Percentiles rank a stretch among this genome's conserved stretches.
Evolutionary conservation across 1,140 invertebrate genomes (phyloP).

Genomic region (Diplogasteroides magnus): DNA sequence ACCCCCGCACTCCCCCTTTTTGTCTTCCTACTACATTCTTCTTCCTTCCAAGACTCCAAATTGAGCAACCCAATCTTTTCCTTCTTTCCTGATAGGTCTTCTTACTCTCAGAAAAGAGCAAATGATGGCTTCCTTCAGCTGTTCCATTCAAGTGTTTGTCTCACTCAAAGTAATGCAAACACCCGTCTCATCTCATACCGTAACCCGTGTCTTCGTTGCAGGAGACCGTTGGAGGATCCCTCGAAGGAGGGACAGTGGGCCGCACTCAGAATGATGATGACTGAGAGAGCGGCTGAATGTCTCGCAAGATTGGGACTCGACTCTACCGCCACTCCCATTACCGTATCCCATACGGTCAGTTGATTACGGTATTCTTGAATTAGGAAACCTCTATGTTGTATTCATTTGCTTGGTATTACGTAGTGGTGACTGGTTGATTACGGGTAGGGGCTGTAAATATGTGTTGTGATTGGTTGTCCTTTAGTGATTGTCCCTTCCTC

Average conservation of each 20-base stretch:
- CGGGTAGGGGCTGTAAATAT: too few species aligned
- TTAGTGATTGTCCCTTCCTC: too few species aligned
- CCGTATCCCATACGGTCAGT: background rate
- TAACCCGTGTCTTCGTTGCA: too few species aligned
- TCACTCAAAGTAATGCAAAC: constrained; percentile 7
- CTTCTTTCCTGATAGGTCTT: background rate
- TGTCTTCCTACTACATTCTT: background rate
- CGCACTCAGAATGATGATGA: constrained; percentile 50
- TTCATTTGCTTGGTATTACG: too few species aligned
- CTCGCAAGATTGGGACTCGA: constrained; percentile 53
- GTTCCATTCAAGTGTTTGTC: constrained; percentile 1
- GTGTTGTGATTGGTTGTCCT: too few species aligned
- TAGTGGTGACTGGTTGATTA: too few species aligned
- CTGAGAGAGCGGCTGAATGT: constrained; percentile 44
- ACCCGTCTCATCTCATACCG: constrained; percentile 1
- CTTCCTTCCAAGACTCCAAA: background rate
- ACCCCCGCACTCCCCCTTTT: background rate
- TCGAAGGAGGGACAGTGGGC: constrained; percentile 50
- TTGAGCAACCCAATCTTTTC: background rate
- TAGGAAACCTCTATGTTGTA: too few species aligned
- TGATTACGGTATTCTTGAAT: too few species aligned
- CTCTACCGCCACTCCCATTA: background rate
- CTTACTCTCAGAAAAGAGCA: background rate
- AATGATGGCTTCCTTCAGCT: background rate
- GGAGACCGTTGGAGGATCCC: constrained; percentile 19